Conservation (phyloP, 1,140 invertebrate species). For the Psix sp. region DNA sequence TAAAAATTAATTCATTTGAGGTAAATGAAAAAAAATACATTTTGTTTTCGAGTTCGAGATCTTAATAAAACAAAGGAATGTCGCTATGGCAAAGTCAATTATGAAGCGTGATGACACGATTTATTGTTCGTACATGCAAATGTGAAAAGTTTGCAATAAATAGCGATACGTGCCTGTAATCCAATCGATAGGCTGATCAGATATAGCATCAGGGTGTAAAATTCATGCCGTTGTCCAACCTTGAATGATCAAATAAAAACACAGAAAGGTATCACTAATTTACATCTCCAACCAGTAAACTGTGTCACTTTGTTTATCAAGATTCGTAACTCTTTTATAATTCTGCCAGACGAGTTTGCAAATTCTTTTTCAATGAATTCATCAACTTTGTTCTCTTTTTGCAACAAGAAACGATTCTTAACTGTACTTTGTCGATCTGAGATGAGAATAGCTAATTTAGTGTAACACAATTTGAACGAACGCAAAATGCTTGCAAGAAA, state of each 20-base stretch:
- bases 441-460: too few species aligned
- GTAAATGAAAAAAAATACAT: conserved; percentile 14
- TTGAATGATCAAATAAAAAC: conserved; percentile 45
- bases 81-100: neutral
- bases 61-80: conserved; percentile 45
- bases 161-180: conserved; percentile 83
- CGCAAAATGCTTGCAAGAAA: too few species aligned
- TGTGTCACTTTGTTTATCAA: too few species aligned
- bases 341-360: too few species aligned
- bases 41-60: conserved; percentile 1
- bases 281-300: neutral
- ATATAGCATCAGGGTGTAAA: conserved; percentile 87
- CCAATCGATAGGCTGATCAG: conserved; percentile 90
- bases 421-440: too few species aligned
- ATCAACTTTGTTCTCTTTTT: too few species aligned
- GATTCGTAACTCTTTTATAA: too few species aligned
- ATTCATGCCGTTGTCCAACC: conserved; percentile 88
- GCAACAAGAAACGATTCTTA: too few species aligned
- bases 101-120: conserved; percentile 4
- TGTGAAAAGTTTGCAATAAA: conserved; percentile 50
- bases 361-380: too few species aligned
- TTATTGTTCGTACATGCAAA: conserved; percentile 30
- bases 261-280: conserved; percentile 10
- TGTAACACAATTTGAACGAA: too few species aligned
- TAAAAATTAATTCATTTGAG: too few species aligned